Conservation (phyloP, 1,140 invertebrate species). For the Platorchestia sp. region DNA sequence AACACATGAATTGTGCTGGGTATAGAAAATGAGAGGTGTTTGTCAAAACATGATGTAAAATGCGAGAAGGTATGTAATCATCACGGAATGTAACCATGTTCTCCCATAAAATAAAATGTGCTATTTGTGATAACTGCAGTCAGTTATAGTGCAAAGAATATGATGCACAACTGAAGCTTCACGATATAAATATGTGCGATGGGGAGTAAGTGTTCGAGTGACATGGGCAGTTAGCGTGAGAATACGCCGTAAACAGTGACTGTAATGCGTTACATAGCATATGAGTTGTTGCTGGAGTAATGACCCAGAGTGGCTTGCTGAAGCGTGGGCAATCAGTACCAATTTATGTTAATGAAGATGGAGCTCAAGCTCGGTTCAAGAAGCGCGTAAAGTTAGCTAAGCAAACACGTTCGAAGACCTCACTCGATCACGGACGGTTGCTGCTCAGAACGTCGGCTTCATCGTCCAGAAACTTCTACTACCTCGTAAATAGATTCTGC, state of each 20-base stretch:
- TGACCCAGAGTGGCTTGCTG: background rate
- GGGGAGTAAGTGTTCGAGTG: background rate
- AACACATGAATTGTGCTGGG: background rate
- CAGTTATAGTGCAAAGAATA: background rate
- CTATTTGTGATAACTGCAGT: background rate
- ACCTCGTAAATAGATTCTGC: background rate
- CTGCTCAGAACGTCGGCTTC: background rate
- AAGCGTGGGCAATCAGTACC: constrained; percentile 14
- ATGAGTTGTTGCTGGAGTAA: background rate
- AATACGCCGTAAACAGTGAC: background rate
- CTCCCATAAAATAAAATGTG: background rate
- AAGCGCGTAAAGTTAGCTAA: constrained; percentile 22
- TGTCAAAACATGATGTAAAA: too few species aligned
- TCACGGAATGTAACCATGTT: background rate
- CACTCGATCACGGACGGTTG: background rate
- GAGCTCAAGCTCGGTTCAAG: constrained; percentile 20
- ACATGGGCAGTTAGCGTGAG: background rate
- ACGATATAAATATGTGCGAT: background rate
- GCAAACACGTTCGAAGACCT: background rate
- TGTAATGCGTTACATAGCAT: background rate
- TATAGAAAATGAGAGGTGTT: background rate
- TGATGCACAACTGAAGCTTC: background rate
- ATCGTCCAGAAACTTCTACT: background rate
- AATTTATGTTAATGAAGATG: constrained; percentile 27
- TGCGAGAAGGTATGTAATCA: too few species aligned